Conservation (phyloP, 2,888 invertebrate species). For the Andrena bucephala region DNA sequence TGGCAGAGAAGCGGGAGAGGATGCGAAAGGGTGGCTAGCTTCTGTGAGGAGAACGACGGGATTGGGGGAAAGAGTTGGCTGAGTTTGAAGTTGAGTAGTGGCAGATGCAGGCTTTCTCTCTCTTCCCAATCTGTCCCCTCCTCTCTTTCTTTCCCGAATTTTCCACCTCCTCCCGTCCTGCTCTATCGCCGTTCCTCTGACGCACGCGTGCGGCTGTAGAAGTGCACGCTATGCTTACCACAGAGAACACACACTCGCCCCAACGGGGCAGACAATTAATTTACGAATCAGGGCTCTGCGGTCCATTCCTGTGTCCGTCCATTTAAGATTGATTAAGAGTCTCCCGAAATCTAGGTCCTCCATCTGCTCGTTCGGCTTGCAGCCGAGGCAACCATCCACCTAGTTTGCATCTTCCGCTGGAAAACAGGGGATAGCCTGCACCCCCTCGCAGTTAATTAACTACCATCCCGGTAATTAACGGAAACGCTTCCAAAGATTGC, state of each 20-base stretch:
- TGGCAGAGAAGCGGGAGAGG: conserved; percentile 10
- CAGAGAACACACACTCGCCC: conserved; percentile 31
- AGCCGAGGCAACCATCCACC: conserved; percentile 39
- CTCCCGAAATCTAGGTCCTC: conserved; percentile 53
- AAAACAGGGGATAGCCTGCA: conserved; percentile 14
- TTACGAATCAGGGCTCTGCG: conserved; percentile 67
- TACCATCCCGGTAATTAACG: conserved; percentile 38
- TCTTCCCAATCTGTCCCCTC: not conserved
- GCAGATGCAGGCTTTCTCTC: conserved; percentile 58
- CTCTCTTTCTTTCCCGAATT: not conserved
- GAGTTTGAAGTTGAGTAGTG: conserved; percentile 72
- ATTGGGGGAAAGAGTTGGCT: conserved; percentile 52
- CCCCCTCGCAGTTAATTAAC: conserved; percentile 36
- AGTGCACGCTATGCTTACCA: conserved; percentile 8
- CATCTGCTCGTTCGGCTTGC: conserved; percentile 23
- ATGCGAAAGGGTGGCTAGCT: conserved; percentile 54
- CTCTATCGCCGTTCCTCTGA: no score
- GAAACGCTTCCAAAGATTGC: conserved; percentile 32
- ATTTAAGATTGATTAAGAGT: conserved; percentile 76
- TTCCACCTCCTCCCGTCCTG: not conserved
- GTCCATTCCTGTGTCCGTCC: conserved; percentile 65
- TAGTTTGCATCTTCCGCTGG: conserved; percentile 26
- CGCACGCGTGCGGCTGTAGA: not conserved
- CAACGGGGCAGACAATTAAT: conserved; percentile 74
- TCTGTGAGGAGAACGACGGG: conserved; percentile 49